These are phyloP conservation scores for Coccyzus lansbergi DNA, from an alignment of 2,797 vertebrate genomes.

Conservation along the genomic window DNA sequence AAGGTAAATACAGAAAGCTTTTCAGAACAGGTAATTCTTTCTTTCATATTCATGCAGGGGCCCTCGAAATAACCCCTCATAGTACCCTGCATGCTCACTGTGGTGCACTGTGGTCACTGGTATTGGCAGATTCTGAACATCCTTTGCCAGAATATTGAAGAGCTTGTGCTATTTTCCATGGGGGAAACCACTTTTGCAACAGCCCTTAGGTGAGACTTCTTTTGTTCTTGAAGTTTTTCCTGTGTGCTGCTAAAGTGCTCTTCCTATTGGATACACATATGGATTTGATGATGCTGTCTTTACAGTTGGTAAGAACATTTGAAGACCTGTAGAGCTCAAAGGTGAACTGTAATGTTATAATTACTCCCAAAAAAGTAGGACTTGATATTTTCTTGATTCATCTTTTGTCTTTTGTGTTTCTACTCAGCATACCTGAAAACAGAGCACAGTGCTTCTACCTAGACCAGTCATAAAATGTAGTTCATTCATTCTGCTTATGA, in stretches of 20 bases:
- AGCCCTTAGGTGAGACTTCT: neutral
- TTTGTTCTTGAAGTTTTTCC: neutral
- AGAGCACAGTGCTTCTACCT: neutral
- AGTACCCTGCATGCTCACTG: neutral
- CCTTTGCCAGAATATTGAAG: neutral
- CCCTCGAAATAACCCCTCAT: neutral
- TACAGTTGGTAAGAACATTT: neutral
- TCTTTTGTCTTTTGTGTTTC: constrained; percentile 8
- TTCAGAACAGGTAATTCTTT: neutral
- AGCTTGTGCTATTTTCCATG: neutral
- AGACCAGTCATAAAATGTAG: neutral
- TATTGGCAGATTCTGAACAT: neutral
- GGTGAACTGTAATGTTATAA: neutral
- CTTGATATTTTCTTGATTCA: neutral
- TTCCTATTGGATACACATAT: neutral
- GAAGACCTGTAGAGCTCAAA: neutral
- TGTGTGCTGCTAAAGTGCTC: neutral
- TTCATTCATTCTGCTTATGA: neutral
- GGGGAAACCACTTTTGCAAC: neutral
- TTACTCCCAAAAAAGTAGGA: neutral
- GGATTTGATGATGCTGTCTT: neutral
- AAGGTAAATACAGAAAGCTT: constrained; percentile 18
- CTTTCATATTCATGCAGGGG: neutral
- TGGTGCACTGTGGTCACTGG: neutral
- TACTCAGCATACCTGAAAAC: neutral